A percentile compares a stretch with the other conserved stretches of the same genome.
Evolutionary conservation across 2,113 vertebrate genomes (phyloP).

Genomic region (Rhea pennata): DNA sequence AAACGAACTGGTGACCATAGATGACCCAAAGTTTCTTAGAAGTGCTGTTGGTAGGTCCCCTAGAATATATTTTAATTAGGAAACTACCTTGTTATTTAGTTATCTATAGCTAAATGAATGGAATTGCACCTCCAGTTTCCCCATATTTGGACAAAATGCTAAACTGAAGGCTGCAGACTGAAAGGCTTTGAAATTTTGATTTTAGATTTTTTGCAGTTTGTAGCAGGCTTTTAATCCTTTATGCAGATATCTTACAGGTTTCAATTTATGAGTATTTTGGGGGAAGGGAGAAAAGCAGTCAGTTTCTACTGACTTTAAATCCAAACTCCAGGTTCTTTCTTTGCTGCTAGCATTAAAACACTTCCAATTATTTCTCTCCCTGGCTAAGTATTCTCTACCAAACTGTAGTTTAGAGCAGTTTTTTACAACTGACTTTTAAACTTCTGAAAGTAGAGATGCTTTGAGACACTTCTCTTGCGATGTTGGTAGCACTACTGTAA

Average conservation of each 20-base stretch:
- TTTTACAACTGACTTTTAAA: neutral
- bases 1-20: neutral
- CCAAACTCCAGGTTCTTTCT: neutral
- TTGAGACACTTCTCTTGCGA: neutral
- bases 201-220: neutral
- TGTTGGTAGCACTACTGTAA: neutral
- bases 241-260: neutral
- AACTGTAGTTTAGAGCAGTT: neutral
- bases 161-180: neutral
- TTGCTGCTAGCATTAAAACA: neutral
- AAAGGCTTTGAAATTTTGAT: neutral
- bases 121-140: neutral
- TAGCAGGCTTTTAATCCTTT: neutral
- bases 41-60: neutral
- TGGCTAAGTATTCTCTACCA: neutral
- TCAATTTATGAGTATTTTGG: neutral
- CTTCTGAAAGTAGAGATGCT: neutral
- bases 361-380: neutral
- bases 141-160: neutral
- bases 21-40: neutral
- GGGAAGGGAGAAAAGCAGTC: neutral
- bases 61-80: neutral
- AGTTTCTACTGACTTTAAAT: neutral
- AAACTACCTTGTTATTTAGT: neutral
- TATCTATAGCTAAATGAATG: neutral